phyloP scores from a whole-genome alignment of 2,113 vertebrate species.

The Albula glossodonta region DNA sequence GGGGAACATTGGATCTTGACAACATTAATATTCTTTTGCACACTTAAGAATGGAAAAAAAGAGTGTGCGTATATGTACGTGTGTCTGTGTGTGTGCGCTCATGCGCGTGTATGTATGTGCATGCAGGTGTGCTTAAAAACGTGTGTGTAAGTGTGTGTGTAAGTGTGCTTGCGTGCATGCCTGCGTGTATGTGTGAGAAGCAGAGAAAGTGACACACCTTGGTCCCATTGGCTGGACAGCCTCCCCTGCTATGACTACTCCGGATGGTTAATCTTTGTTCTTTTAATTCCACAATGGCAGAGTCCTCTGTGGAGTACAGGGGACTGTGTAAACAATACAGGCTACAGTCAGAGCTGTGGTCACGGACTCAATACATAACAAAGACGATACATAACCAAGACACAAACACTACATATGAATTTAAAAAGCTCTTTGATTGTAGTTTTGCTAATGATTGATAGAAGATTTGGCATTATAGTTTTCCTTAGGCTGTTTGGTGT shows the following conservation, averaged over 20 bases:
- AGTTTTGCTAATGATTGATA: not conserved
- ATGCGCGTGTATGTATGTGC: not conserved
- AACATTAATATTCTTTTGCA: not conserved
- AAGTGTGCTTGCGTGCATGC: not conserved
- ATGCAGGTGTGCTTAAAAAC: not conserved
- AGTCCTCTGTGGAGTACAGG: not conserved
- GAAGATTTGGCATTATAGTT: not conserved
- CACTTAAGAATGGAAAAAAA: not conserved
- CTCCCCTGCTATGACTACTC: not conserved
- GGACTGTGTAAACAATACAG: not conserved
- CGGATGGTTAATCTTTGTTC: not conserved
- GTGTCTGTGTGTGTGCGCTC: constrained; percentile 13
- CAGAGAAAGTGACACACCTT: constrained; percentile 18
- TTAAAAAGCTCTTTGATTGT: not conserved
- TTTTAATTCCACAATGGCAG: constrained; percentile 1
- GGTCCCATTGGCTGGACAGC: not conserved
- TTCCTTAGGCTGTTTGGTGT: not conserved
- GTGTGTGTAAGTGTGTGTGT: not conserved
- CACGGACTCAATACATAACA: not conserved
- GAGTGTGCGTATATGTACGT: not conserved
- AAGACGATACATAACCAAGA: not conserved
- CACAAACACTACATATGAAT: not conserved
- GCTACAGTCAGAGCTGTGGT: not conserved
- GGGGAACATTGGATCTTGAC: not conserved
- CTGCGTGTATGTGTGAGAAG: no score